Evolutionary conservation across 2,888 invertebrate species (phyloP), one percentile per base, ranked within the genome.

Genomic region (Megamerina dolium): DNA sequence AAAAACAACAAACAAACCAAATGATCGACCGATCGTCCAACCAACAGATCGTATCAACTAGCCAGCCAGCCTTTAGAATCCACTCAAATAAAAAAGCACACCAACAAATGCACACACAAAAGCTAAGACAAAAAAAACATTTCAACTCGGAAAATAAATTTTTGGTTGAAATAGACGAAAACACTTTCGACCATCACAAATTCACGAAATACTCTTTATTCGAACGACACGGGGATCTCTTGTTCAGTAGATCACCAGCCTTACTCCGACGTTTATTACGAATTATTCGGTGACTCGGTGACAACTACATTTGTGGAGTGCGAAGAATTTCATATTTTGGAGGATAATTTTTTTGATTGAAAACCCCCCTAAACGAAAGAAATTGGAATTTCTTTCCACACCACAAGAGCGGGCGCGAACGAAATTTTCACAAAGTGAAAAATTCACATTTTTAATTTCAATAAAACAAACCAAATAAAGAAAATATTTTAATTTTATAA

Each of bases 181-280:
- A 53, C 45, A 55, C 50, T 55, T 52, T 53, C 58, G 56, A 57
- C 44, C 57, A 51, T 53, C 56, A 54, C 57, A 58, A 63, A 64
- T 63, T 60, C 58, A 63, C 68, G 66, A 68, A 66, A 66, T 68
- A 70, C 69, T 68, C 68, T 70, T 70, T 66, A 70, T 70, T 71
- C 72, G 72, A 72, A 72, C 72, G 72, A 72, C 68, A 67, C 68
- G 67, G 71, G 68, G 70, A 72, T 72, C 71, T 70, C 68, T 70
- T 70, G 72, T 71, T 72, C 70, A 72, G 72, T 72, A 72, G 72
- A 72, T 72, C 72, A 72, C 71, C 72, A 72, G 72, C 72, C 70
- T 70, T 66, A 64, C 71, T 72, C 72, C 72, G 72, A 71, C 71
- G 70, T 70, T 70, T 69, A 69, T 66, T 66, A 68, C 68, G 70